A percentile compares a stretch with the other conserved stretches of the same genome.
These are phyloP conservation scores for Lysiphlebus fabarum DNA, from an alignment of 1,140 invertebrate species.

Conservation along the genomic window DNA sequence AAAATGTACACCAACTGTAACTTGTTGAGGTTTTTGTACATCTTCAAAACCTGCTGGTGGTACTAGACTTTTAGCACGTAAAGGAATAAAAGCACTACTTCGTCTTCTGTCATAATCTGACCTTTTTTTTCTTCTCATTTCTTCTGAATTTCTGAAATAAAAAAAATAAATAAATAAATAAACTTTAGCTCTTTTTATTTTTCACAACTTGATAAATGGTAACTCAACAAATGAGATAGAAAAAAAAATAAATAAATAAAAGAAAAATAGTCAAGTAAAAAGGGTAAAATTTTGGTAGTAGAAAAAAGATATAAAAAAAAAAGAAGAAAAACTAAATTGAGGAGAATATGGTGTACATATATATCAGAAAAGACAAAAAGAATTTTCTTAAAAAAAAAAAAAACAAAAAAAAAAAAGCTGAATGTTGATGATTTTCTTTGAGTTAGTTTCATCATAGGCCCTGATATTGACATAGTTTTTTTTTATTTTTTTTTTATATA, in stretches of 20 bases:
- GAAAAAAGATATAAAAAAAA: slow-evolving; percentile 1
- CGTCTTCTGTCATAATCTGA: neutral
- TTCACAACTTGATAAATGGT: slow-evolving; percentile 5
- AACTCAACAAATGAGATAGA: neutral
- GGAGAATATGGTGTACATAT: neutral
- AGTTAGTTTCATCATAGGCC: too few relatives aligned
- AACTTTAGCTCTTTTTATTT: neutral
- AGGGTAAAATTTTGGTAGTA: neutral
- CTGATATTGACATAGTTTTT: too few relatives aligned
- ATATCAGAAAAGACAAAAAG: too few relatives aligned
- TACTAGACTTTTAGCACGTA: slow-evolving; percentile 13
- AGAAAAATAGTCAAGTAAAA: neutral
- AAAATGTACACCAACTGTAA: neutral
- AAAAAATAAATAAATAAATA: too few relatives aligned
- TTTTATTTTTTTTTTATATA: neutral
- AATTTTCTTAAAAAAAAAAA: neutral
- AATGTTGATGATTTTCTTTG: neutral
- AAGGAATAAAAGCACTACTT: slow-evolving; percentile 9
- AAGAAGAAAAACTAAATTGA: neutral
- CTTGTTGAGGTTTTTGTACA: slow-evolving; percentile 3
- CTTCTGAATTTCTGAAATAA: slow-evolving; percentile 13
- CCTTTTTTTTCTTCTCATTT: neutral
- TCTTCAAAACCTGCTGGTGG: slow-evolving; percentile 18
- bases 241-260: neutral
- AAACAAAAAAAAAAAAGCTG: neutral